Conservation (phyloP, 2,113 vertebrate species). For the Nettapus auritus region DNA sequence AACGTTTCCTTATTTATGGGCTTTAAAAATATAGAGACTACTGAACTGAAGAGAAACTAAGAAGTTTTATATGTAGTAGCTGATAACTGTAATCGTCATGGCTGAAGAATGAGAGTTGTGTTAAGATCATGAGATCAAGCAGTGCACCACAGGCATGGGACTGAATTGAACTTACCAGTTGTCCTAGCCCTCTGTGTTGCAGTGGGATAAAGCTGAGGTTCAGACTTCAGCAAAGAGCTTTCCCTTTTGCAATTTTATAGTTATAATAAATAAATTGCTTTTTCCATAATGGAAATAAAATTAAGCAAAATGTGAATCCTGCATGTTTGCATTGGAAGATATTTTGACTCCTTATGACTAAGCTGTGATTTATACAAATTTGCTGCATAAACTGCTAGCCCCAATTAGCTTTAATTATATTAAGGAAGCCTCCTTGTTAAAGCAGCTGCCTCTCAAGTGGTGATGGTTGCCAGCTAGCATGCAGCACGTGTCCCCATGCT, state of each 20-base stretch:
- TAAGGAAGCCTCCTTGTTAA: neutral
- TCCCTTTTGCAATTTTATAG: neutral
- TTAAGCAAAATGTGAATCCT: neutral
- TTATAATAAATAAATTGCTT: neutral
- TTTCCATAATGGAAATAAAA: neutral
- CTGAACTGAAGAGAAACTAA: neutral
- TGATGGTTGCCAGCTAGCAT: fast-evolving
- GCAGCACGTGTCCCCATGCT: neutral
- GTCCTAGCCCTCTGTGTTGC: neutral
- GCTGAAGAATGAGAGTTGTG: neutral
- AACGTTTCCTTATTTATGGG: neutral
- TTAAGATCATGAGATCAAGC: neutral
- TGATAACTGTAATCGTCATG: neutral
- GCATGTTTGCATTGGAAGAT: neutral
- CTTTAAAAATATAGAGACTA: neutral
- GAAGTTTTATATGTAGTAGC: neutral
- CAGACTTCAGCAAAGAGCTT: neutral
- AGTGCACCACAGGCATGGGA: neutral
- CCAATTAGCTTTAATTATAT: neutral
- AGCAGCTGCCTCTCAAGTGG: fast-evolving
- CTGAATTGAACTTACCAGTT: neutral
- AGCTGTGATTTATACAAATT: neutral
- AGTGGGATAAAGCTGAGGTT: neutral
- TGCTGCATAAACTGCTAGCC: neutral
- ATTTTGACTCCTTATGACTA: neutral